A percentile compares a stretch with the other conserved stretches of the same genome.
These are phyloP conservation scores for Holothuria glaberrima DNA, from an alignment of 35 echinoderm and acorn worm species.

Conservation along the genomic window DNA sequence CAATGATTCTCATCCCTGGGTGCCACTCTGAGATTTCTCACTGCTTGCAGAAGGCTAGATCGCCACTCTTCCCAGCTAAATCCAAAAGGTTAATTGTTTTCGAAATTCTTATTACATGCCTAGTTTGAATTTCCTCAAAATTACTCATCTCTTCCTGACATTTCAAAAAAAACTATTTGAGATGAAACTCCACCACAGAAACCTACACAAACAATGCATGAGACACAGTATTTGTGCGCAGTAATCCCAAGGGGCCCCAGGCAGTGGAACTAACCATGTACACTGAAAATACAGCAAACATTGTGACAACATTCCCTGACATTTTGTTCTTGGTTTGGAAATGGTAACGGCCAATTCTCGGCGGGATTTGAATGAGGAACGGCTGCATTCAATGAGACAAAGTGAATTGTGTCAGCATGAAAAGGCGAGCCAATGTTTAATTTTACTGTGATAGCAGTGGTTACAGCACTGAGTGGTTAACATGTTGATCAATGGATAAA, in stretches of 20 bases:
- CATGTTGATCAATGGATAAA: too few species aligned
- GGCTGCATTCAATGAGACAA: background rate
- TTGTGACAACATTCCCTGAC: constrained; percentile 4
- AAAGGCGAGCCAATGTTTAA: background rate
- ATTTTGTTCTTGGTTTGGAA: constrained; percentile 1
- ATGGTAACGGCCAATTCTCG: constrained; percentile 32
- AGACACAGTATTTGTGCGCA: background rate
- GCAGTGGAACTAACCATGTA: background rate
- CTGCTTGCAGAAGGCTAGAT: too few species aligned
- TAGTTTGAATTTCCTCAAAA: background rate
- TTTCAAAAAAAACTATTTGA: constrained; percentile 1
- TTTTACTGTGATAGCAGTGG: constrained; percentile 1
- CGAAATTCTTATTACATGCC: background rate
- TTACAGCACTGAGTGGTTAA: background rate
- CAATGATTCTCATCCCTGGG: too few species aligned
- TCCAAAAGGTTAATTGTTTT: constrained; percentile 44
- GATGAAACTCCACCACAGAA: background rate
- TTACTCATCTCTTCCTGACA: constrained; percentile 27
- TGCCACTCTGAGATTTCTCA: too few species aligned
- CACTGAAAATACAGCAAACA: background rate
- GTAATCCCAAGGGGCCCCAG: constrained; percentile 8
- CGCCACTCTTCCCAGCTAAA: background rate
- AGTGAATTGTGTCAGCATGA: background rate
- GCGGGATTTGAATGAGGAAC: background rate
- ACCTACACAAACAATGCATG: constrained; percentile 29